Evolutionary conservation across 2,888 invertebrate genomes (phyloP).

Genomic region (Coremacera marginata): DNA sequence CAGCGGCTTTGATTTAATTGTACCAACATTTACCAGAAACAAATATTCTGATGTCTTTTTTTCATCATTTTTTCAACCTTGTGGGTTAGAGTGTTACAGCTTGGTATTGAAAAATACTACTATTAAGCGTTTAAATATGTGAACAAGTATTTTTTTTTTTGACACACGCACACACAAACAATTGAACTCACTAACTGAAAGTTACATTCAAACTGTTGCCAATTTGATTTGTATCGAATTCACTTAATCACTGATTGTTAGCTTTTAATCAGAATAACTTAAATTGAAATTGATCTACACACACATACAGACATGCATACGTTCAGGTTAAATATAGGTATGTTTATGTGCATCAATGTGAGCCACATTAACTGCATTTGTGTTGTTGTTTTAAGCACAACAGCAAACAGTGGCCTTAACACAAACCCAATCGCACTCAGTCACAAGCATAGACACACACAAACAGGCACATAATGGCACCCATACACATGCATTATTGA

Average conservation of each 20-base stretch:
- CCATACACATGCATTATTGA: conserved; percentile 10
- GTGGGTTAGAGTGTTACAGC: too few species aligned
- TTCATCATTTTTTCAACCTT: too few species aligned
- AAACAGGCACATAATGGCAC: not conserved
- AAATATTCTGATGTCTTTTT: too few species aligned
- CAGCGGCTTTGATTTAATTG: too few species aligned
- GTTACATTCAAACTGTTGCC: conserved; percentile 31
- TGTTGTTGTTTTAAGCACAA: conserved; percentile 21
- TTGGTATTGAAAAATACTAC: too few species aligned
- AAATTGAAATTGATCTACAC: conserved; percentile 35
- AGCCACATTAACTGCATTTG: not conserved
- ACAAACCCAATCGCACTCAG: not conserved
- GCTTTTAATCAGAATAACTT: conserved; percentile 37
- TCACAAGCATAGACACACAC: not conserved
- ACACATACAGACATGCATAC: not conserved
- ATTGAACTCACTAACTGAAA: not conserved
- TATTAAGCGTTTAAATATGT: too few species aligned
- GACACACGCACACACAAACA: not conserved
- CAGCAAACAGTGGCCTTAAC: not conserved
- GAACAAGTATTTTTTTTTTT: too few species aligned
- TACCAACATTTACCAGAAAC: too few species aligned
- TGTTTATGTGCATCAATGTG: not conserved
- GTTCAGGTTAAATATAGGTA: not conserved
- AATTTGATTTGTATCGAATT: conserved; percentile 41
- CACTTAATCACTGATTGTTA: conserved; percentile 37